Evolutionary conservation across 2,888 invertebrate species (phyloP), one percentile per base, ranked within the genome.

Genomic region (Dynastes maya): DNA sequence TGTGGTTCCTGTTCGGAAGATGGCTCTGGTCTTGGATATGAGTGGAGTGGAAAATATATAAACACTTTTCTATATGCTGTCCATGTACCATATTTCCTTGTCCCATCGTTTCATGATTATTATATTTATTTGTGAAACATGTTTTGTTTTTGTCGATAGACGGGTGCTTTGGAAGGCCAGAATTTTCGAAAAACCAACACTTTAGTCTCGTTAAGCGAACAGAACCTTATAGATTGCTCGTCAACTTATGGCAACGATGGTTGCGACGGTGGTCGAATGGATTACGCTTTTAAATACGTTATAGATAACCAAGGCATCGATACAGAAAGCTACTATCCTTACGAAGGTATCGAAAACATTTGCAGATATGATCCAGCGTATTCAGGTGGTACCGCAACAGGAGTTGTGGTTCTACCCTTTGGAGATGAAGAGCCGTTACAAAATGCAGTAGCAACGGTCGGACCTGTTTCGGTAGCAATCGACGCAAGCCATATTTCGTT

Each of bases 181-280:
- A 94, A 97, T 89, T 97, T 92, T 91, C 93, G 96, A 82, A 93
- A 94, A 89, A 91, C 91, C 13, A 95, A 94, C 9, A 90, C 91
- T 82, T 90, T 97, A 75, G 92, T 96, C 45, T 96, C 96, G 0
- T 92, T 98, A 13, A 97, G 96, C 82, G 97, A 98, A 89, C 97
- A 98, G 90, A 97, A 98, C 89, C 90, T 98, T 81, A 91, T 98
- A 78, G 97, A 98, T 90, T 98, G 97, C 87, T 96, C 97, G 1
- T 84, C 88, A 1, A 90, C 92, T 81, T 97, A 94, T 87, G 97
- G 96, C 61, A 97, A 97, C 90, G 93, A 96, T 86, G 97, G 97
- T 75, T 98, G 97, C 89, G 93, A 95, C 84, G 97, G 97, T 74
- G 97, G 97, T 81, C 87, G 92, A 53, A 93, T 94, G 93, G 96